Evolutionary conservation across 2,113 vertebrate species (phyloP).

Genomic region (Gambusia holbrooki): DNA sequence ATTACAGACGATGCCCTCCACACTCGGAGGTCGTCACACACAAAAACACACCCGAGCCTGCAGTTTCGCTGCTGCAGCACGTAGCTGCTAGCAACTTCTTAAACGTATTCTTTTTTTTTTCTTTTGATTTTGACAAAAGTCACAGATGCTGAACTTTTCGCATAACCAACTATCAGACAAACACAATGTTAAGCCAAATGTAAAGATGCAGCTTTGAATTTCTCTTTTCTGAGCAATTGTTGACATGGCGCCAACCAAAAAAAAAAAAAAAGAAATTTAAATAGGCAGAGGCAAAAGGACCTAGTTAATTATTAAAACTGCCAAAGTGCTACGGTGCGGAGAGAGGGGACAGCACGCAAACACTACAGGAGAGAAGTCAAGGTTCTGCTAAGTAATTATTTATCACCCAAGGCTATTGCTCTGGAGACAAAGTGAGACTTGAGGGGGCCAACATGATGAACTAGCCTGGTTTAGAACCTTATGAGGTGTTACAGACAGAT

Average conservation of each 20-base stretch:
- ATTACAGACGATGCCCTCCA: constrained; percentile 58
- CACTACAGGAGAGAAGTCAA: constrained; percentile 63
- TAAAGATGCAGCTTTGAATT: neutral
- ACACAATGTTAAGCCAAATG: neutral
- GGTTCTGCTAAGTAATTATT: constrained; percentile 74
- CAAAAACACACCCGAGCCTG: constrained; percentile 9
- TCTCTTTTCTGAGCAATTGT: neutral
- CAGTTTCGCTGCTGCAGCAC: neutral
- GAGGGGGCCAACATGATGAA: constrained; percentile 45
- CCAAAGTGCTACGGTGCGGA: constrained; percentile 59
- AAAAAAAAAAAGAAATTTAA: constrained; percentile 10
- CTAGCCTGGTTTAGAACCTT: constrained; percentile 16
- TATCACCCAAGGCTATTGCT: constrained; percentile 62
- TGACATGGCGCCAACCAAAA: neutral
- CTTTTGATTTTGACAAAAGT: neutral
- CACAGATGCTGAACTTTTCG: neutral
- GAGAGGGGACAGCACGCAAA: constrained; percentile 64
- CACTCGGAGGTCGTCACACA: constrained; percentile 29
- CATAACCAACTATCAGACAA: constrained; percentile 4
- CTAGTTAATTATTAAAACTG: constrained; percentile 77
- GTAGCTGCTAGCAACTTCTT: neutral
- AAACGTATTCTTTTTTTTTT: neutral
- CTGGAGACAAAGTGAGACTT: constrained; percentile 37
- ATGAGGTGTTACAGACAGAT: constrained; percentile 45
- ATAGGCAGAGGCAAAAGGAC: constrained; percentile 43